Base-by-base conservation (phyloP, 2,113 vertebrate genomes). In the Lates calcarifer region DNA sequence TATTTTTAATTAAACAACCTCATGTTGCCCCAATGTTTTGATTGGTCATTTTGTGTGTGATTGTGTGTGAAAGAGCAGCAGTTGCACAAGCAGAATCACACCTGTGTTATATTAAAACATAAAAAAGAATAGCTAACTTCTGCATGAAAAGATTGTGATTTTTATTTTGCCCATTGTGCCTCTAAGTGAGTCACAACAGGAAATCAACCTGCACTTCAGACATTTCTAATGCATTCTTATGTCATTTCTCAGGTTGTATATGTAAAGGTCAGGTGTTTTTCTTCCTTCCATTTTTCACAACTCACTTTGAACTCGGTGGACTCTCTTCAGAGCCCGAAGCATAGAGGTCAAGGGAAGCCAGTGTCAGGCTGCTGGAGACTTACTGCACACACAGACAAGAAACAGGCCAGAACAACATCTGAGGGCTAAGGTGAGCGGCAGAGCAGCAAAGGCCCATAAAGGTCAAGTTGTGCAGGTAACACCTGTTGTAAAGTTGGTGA, bases 401-500 rank as follows among this genome's bases (percentile, higher is more conserved):
- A 76, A 76, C 43, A 72, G 29, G 74, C 53, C 31, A 26, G 24
- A 35, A n/a, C 41, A n/a, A 67, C 67, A 41, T 62, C 76, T 55
- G 72, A 80, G 37, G 47, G 45, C 22, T 1, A 7, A 75, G 65
- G 70, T 83, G 20, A 63, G 28, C 33, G 17, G 22, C 20, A 55
- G 31, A 62, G 35, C 29, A 11, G 10, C 10, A n/a, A 33, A 57
- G 47, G 47, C 70, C 78, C 10, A 47, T 77, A 63, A 84, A 82
- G 65, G 72, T 61, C 24, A 31, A 13, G 55, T 10, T 33, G 47
- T 37, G 3, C 51, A 33, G 60, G 68, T 73, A 90, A 92, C 87
- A 92, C 58, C 89, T 88, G 87, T 81, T 85, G 47, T 45, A 77
- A 81, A 18, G 64, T 26, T n/a, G 15, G 43, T 14, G 6, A 3